Conservation (phyloP, 2,113 vertebrate genomes). For the Emydocephalus ijimae region DNA sequence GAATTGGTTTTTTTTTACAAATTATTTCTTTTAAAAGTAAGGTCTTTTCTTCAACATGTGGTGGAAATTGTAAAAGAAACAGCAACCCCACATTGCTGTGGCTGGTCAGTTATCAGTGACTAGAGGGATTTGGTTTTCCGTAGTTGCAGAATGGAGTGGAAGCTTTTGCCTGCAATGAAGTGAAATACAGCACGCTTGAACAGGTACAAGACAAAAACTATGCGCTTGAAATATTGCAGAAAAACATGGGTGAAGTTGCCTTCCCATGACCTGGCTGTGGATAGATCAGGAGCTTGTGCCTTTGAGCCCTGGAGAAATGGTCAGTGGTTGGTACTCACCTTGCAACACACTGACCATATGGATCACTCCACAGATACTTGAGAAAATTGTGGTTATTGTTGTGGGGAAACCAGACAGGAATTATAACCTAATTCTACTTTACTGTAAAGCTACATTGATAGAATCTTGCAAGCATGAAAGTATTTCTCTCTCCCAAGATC, state of each 20-base stretch:
- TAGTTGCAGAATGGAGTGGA: background rate
- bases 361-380: background rate
- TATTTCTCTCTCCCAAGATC: too few relatives aligned
- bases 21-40: background rate
- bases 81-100: background rate
- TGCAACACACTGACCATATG: background rate
- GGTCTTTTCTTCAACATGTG: background rate
- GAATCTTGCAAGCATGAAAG: too few relatives aligned
- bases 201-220: background rate
- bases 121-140: background rate
- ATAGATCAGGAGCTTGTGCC: background rate
- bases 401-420: too few relatives aligned
- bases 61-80: background rate
- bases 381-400: background rate
- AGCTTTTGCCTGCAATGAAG: background rate
- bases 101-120: background rate
- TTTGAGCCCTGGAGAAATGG: background rate
- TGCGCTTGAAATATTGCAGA: background rate
- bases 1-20: background rate
- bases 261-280: background rate
- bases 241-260: background rate
- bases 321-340: background rate
- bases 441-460: too few relatives aligned
- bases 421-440: too few relatives aligned
- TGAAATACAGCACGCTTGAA: background rate